Base-by-base conservation (phyloP, 1,140 invertebrate species). In the Philopotamus ludificatus region DNA sequence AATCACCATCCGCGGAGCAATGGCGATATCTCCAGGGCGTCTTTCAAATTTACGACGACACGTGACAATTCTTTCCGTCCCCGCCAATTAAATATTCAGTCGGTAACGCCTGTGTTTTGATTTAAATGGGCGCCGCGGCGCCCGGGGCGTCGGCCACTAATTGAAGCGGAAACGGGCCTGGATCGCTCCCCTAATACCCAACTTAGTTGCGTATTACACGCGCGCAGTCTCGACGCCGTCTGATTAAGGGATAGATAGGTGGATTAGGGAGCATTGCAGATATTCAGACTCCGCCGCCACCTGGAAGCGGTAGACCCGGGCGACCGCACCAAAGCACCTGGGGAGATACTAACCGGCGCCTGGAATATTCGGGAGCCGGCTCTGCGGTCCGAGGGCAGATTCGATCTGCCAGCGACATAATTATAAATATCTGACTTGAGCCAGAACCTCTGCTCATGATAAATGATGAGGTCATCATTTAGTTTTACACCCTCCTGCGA, bases 311-410 rank as follows among this genome's bases (percentile, higher is more conserved):
- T 65, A 59, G 59, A 58, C 44, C 54, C 7, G 20, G 41, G 25
- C 10, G 21, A 26, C 50, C 62, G 34, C 39, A n/a, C 42, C 47
- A 57, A 65, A 57, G 53, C 53, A 65, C 63, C 63, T 50, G 53
- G 15, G 42, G n/a, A n/a, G n/a, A 7, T 23, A 57, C 10, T 21
- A 23, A 20, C 58, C 28, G 15, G 25, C 39, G 44, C 45, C 55
- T 59, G 47, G 42, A 57, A 65, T 23, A 58, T 45, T 65, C n/a
- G 26, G 20, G 22, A 51, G 58, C 63, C 63, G 44, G 45, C 22
- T 44, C 26, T 45, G 16, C 51, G 15, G 3, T 10, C 15, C 16
- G 9, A 49, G 47, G 3, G 10, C 16, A 9, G 1, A 49, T 22
- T 22, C n/a, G n/a, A n/a, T n/a, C n/a, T n/a, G n/a, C n/a, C n/a